Conservation (phyloP, 2,797 vertebrate species). For the Rallus crepitans region DNA sequence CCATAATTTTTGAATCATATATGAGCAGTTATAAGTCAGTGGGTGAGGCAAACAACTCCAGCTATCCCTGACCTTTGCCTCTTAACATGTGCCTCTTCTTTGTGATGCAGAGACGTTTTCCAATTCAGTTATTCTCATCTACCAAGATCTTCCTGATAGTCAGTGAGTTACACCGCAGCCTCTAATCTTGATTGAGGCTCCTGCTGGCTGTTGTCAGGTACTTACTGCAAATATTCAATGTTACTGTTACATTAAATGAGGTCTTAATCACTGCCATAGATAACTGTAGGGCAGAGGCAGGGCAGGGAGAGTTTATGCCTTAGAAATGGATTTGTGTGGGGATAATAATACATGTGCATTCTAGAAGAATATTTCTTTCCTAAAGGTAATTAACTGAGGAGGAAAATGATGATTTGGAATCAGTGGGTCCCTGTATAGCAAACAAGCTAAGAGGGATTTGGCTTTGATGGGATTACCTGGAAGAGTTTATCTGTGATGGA, state of each 20-base stretch:
- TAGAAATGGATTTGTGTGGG: background rate
- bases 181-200: slow-evolving; percentile 15
- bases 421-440: background rate
- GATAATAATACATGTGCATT: background rate
- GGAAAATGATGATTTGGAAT: background rate
- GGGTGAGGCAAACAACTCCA: background rate
- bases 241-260: background rate
- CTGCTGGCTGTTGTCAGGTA: slow-evolving; percentile 5
- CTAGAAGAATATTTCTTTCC: background rate
- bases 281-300: background rate
- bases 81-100: background rate
- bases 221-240: slow-evolving; percentile 1
- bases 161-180: slow-evolving; percentile 6
- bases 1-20: no score
- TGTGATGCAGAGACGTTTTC: background rate
- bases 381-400: background rate
- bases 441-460: background rate
- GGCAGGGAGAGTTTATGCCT: background rate
- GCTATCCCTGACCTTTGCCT: slow-evolving; percentile 33
- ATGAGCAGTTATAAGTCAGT: background rate
- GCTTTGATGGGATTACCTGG: slow-evolving; percentile 31
- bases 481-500: background rate
- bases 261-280: background rate
- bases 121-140: background rate
- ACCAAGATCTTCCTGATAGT: slow-evolving; percentile 17